phyloP scores from a whole-genome alignment of 2,113 vertebrate species.

The Platichthys flesus region DNA sequence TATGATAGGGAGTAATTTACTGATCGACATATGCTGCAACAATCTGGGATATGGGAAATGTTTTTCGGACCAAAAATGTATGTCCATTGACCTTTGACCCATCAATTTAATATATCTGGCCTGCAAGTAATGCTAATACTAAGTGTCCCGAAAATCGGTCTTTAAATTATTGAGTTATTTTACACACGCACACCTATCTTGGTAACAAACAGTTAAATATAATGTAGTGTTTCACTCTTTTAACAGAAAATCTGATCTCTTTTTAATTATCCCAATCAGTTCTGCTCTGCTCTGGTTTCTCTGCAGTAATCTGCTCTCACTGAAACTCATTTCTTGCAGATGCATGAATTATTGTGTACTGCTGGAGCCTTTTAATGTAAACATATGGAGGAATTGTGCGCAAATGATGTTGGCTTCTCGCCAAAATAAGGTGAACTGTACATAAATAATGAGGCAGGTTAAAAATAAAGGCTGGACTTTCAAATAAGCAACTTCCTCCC shows the following conservation, averaged over 20 bases:
- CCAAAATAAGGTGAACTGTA: not conserved
- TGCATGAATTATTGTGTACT: not conserved
- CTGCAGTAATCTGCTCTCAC: not conserved
- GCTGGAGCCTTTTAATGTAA: not conserved
- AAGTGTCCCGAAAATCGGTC: too few relatives aligned
- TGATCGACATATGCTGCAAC: too few relatives aligned
- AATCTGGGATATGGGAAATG: too few relatives aligned
- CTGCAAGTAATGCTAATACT: too few relatives aligned
- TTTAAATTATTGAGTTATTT: too few relatives aligned
- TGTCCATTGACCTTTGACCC: too few relatives aligned
- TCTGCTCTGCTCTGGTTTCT: conserved; percentile 1
- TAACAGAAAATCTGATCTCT: not conserved
- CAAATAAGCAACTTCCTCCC: too few relatives aligned
- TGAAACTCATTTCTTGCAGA: not conserved
- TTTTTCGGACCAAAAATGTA: too few relatives aligned
- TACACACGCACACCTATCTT: too few relatives aligned
- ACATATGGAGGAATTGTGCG: not conserved
- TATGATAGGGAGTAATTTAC: too few relatives aligned
- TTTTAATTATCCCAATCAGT: not conserved
- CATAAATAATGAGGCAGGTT: not conserved
- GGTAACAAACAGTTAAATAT: too few relatives aligned
- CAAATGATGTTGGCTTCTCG: not conserved
- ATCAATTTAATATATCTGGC: too few relatives aligned
- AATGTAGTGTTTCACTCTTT: not conserved
- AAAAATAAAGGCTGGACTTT: not conserved